Conservation (phyloP, 2,113 vertebrate genomes). For the Sander lucioperca region DNA sequence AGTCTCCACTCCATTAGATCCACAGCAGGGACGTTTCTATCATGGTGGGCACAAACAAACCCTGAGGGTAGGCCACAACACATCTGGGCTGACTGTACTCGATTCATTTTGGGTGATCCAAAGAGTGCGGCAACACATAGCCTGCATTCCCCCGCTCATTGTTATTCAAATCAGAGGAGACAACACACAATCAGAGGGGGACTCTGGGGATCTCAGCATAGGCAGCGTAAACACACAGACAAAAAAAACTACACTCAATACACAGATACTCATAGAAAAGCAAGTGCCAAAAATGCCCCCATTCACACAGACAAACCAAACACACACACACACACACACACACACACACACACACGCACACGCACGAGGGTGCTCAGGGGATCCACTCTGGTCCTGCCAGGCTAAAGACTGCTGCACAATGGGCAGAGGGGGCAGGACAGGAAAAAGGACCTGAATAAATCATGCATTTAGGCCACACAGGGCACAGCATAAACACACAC, state of each 20-base stretch:
- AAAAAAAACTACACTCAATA: conserved; percentile 31
- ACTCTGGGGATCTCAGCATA: conserved; percentile 50
- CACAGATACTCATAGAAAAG: conserved; percentile 16
- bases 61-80: conserved; percentile 49
- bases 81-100: conserved; percentile 67
- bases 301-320: background rate
- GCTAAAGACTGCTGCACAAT: conserved; percentile 53
- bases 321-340: conserved; percentile 16
- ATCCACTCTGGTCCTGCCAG: conserved; percentile 32
- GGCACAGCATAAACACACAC: conserved; percentile 47
- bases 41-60: conserved; percentile 54
- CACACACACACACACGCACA: conserved; percentile 18
- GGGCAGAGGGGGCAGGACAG: conserved; percentile 47
- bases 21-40: conserved; percentile 54
- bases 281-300: conserved; percentile 12
- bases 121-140: conserved; percentile 56
- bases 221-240: conserved; percentile 27
- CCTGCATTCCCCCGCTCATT: conserved; percentile 70
- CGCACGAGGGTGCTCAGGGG: conserved; percentile 41
- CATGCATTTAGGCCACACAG: conserved; percentile 65
- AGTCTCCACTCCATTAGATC: conserved; percentile 40
- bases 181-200: conserved; percentile 55
- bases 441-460: conserved; percentile 68
- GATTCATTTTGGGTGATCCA: conserved; percentile 54
- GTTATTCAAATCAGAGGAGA: conserved; percentile 77